These are phyloP conservation scores for Gallinago undulata DNA, from an alignment of 2,113 vertebrate species.

Conservation along the genomic window DNA sequence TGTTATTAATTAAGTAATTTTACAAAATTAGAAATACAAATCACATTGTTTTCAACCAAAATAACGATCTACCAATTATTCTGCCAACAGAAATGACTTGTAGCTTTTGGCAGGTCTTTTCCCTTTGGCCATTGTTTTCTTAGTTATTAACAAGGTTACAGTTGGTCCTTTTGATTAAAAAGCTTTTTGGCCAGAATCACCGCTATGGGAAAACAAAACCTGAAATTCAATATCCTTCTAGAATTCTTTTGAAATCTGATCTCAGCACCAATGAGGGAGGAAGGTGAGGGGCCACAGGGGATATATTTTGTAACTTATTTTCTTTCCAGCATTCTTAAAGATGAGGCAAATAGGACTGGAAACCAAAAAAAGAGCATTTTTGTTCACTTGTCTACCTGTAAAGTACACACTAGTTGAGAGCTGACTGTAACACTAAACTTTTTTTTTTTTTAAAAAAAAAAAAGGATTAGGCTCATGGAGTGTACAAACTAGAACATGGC, in stretches of 20 bases:
- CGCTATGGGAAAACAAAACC: conserved; percentile 62
- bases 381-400: neutral
- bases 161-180: conserved; percentile 79
- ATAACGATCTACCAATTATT: conserved; percentile 85
- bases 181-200: conserved; percentile 69
- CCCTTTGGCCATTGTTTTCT: conserved; percentile 84
- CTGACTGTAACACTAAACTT: neutral
- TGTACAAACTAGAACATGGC: neutral
- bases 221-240: conserved; percentile 73
- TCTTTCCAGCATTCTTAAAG: conserved; percentile 17
- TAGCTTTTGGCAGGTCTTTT: conserved; percentile 80
- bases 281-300: conserved; percentile 41
- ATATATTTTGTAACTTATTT: conserved; percentile 11
- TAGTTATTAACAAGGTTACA: conserved; percentile 88
- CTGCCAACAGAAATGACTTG: conserved; percentile 81
- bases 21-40: conserved; percentile 81
- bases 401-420: neutral
- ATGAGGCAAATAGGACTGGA: neutral
- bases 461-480: neutral
- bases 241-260: conserved; percentile 77
- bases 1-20: conserved; percentile 87
- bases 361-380: neutral
- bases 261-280: neutral
- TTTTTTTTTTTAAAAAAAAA: neutral
- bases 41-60: conserved; percentile 85